Evolutionary conservation across 2,113 vertebrate genomes (phyloP).

Genomic region (Brienomyrus longianalis): DNA sequence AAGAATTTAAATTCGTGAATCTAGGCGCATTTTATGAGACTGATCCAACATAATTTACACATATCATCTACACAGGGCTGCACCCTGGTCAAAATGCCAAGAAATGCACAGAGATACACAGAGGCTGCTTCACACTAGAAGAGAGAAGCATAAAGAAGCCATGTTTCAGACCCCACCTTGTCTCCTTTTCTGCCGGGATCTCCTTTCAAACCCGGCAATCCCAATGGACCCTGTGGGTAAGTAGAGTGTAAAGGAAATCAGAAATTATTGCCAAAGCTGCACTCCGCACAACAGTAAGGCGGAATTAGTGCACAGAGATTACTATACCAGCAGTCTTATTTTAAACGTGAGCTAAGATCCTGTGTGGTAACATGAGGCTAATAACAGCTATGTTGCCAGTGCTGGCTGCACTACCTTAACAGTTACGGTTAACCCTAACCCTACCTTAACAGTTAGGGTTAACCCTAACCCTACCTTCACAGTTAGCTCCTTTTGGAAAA

Average conservation of each 20-base stretch:
- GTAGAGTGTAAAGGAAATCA: background rate
- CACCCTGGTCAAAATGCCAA: background rate
- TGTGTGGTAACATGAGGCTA: background rate
- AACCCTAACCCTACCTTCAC: background rate
- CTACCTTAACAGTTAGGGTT: background rate
- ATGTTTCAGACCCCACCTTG: conserved; percentile 62
- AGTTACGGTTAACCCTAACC: background rate
- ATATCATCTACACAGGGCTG: background rate
- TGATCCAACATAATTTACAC: background rate
- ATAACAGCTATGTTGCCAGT: background rate
- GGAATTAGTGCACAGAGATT: background rate
- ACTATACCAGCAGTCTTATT: background rate
- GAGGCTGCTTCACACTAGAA: background rate
- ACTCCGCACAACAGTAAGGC: background rate
- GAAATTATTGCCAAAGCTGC: background rate
- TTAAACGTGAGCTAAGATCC: background rate
- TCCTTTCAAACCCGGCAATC: conserved; percentile 81
- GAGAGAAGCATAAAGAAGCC: background rate
- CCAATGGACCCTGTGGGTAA: conserved; percentile 70
- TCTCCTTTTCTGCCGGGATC: conserved; percentile 78
- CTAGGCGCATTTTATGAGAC: no score
- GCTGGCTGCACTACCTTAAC: background rate
- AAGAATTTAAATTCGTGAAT: no score
- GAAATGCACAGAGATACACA: background rate
- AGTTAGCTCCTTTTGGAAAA: background rate